Percentiles rank a stretch among this genome's conserved stretches.
Conservation (phyloP, 1,140 invertebrate species). For the Sitodiplosis mosellana region DNA sequence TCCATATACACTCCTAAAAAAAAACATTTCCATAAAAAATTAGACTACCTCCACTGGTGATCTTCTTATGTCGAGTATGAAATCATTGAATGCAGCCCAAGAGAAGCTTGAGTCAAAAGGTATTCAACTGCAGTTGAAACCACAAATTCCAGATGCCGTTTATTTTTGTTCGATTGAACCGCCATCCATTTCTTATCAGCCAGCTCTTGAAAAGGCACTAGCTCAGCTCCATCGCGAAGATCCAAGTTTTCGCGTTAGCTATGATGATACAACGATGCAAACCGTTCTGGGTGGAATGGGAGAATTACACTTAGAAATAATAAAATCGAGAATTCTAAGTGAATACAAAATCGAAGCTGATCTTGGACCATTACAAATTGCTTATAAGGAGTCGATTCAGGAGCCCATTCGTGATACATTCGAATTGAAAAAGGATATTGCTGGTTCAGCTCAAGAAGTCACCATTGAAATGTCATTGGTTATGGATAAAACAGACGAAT, state of each 20-base stretch:
- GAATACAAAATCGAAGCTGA: constrained; percentile 89
- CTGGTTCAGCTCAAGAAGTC: constrained; percentile 32
- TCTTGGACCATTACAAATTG: constrained; percentile 85
- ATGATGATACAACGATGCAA: constrained; percentile 65
- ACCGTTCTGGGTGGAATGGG: constrained; percentile 86
- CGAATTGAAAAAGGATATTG: constrained; percentile 45
- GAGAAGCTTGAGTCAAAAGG: constrained; percentile 25
- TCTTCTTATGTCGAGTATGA: constrained; percentile 46
- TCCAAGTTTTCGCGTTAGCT: constrained; percentile 68
- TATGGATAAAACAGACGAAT: constrained; percentile 14
- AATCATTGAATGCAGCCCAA: constrained; percentile 34
- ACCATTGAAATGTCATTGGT: constrained; percentile 37
- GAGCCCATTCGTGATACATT: constrained; percentile 30
- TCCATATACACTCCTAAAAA: neutral
- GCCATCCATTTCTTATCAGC: constrained; percentile 56
- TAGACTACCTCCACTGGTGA: constrained; percentile 67
- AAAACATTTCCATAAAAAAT: constrained; percentile 5
- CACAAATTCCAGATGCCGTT: constrained; percentile 75
- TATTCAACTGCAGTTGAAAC: constrained; percentile 32
- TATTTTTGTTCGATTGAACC: constrained; percentile 96
- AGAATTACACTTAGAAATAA: constrained; percentile 89
- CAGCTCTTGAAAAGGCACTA: constrained; percentile 67
- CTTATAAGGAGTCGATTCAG: constrained; percentile 67
- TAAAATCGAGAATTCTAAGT: constrained; percentile 64
- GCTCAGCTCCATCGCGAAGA: constrained; percentile 75